Conservation (phyloP, 2,113 vertebrate species). For the Alectura lathami region DNA sequence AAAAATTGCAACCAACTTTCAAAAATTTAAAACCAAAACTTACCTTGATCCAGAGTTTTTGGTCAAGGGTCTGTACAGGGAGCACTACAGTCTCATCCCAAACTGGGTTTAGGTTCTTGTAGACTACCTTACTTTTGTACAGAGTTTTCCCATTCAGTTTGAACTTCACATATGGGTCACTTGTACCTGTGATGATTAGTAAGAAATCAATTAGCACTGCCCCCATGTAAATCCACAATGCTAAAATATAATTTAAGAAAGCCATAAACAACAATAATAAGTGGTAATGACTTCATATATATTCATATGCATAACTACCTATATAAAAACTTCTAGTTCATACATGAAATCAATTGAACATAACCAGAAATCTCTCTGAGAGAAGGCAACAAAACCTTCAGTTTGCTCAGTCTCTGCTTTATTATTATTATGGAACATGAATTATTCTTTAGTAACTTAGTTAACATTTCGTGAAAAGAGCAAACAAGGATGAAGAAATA, state of each 20-base stretch:
- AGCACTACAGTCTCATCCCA: conserved; percentile 94
- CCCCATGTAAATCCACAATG: rapidly evolving
- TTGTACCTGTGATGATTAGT: conserved; percentile 82
- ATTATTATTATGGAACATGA: not conserved
- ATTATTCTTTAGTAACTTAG: not conserved
- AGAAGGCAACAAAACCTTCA: not conserved
- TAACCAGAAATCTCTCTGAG: not conserved
- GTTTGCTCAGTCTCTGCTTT: not conserved
- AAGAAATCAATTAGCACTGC: not conserved
- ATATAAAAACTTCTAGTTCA: not conserved
- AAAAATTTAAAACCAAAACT: not conserved
- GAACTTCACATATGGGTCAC: conserved; percentile 96
- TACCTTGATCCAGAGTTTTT: conserved; percentile 88
- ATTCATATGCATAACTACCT: not conserved
- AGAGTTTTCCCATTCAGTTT: conserved; percentile 92
- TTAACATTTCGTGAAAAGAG: not conserved
- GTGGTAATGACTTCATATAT: not conserved
- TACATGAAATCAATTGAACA: not conserved
- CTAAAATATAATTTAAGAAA: not conserved
- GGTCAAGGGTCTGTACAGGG: conserved; percentile 85
- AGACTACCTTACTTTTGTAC: conserved; percentile 96
- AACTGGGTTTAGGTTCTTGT: conserved; percentile 90
- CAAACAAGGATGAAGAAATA: not conserved
- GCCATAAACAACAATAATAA: not conserved
- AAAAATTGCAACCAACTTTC: not conserved